Conservation (phyloP, 2,797 vertebrate species). For the Pangasius krempfi region DNA sequence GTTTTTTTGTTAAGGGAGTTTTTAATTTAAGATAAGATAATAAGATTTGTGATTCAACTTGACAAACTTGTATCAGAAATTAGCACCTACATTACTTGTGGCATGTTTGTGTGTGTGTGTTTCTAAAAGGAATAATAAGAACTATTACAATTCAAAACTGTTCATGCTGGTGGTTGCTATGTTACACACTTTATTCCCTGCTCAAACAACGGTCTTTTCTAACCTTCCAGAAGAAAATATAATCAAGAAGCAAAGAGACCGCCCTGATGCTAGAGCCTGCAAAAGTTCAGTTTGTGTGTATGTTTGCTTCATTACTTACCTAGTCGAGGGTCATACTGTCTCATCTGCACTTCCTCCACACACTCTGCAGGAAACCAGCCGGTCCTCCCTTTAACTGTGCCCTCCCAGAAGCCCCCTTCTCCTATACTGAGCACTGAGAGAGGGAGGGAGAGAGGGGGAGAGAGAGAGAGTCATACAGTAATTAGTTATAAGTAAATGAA, state of each 20-base stretch:
- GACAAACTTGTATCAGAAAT: not conserved
- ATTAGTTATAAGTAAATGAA: not conserved
- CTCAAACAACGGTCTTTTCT: not conserved
- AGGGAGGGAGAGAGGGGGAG: constrained; percentile 51
- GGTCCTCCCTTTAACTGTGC: constrained; percentile 84
- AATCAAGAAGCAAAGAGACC: not conserved
- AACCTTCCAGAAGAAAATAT: not conserved
- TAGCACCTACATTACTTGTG: not conserved
- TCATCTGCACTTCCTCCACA: constrained; percentile 93
- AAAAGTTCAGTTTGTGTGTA: not conserved
- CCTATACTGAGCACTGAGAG: constrained; percentile 83
- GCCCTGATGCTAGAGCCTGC: not conserved
- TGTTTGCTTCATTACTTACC: constrained; percentile 76
- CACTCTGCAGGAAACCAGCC: constrained; percentile 91
- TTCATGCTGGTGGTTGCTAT: not conserved
- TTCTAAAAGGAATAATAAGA: not conserved
- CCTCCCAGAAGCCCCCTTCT: constrained; percentile 90
- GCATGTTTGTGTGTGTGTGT: not conserved
- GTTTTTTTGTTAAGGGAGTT: not conserved
- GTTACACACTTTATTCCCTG: not conserved
- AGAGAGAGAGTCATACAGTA: not conserved
- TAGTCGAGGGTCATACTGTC: constrained; percentile 89
- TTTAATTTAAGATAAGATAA: not conserved
- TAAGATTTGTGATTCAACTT: not conserved
- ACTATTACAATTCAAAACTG: not conserved